phyloP scores from a whole-genome alignment of 2,888 invertebrate species.

The Lasioglossum morio region DNA sequence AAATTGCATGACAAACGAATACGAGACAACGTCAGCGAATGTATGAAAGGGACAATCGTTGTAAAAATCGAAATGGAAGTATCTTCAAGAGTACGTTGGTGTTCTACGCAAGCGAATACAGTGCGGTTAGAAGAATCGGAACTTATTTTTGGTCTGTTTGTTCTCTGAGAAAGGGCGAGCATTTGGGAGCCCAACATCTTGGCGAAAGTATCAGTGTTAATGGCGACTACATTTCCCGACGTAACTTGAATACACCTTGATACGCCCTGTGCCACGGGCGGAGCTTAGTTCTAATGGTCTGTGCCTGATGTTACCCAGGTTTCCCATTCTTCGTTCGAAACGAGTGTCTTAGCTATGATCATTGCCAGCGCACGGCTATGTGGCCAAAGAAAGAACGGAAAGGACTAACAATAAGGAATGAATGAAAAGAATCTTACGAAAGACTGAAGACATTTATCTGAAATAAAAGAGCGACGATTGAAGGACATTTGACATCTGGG shows the following conservation, averaged over 20 bases:
- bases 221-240: constrained; percentile 48
- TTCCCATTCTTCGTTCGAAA: constrained; percentile 37
- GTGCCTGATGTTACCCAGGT: constrained; percentile 37
- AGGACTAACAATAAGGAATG: neutral
- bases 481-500: neutral
- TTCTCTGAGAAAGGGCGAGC: constrained; percentile 29
- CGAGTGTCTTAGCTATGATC: constrained; percentile 49
- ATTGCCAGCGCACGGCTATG: constrained; percentile 38
- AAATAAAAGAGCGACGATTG: neutral
- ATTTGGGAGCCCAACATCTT: constrained; percentile 68
- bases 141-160: neutral
- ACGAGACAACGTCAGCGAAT: neutral
- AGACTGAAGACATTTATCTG: neutral
- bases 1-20: too few relatives aligned
- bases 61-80: neutral
- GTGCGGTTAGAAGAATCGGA: neutral
- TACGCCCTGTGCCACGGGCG: constrained; percentile 63
- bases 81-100: neutral
- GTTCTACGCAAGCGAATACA: neutral
- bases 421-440: neutral
- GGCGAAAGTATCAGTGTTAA: constrained; percentile 73
- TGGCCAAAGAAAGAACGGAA: neutral
- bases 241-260: constrained; percentile 55
- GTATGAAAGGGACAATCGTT: too few relatives aligned
- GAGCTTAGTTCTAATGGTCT: constrained; percentile 67